Evolutionary conservation across 1,140 invertebrate species (phyloP).

Genomic region (Propsilocerus akamusi): DNA sequence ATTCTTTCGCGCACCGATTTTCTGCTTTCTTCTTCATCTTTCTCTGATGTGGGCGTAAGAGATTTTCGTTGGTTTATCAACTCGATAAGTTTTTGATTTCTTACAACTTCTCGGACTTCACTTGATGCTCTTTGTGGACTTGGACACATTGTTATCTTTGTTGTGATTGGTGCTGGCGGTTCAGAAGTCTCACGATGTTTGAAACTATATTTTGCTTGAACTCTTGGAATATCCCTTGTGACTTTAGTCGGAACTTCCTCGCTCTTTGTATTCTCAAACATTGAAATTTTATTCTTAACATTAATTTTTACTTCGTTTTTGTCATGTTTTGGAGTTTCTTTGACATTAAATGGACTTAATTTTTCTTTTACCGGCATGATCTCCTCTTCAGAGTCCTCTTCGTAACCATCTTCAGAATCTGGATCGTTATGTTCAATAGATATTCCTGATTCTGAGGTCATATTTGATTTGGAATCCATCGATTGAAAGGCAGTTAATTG

Average conservation of each 20-base stretch:
- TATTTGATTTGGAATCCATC: not conserved
- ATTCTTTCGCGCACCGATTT: slow-evolving; percentile 21
- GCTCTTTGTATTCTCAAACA: not conserved
- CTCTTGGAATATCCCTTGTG: not conserved
- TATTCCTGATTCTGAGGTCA: not conserved
- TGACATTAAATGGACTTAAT: not conserved
- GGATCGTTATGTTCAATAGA: not conserved
- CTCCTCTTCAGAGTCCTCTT: not conserved
- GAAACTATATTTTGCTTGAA: not conserved
- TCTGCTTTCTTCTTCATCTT: slow-evolving; percentile 15
- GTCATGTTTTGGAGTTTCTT: not conserved
- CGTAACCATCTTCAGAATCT: not conserved
- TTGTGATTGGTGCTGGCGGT: not conserved
- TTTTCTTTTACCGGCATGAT: not conserved
- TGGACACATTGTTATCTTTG: not conserved
- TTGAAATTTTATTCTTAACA: not conserved
- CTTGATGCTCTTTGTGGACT: not conserved
- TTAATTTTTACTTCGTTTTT: not conserved
- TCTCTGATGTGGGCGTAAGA: slow-evolving; percentile 13
- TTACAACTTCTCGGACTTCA: not conserved
- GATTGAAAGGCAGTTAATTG: not conserved
- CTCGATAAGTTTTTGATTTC: not conserved
- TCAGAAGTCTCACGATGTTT: not conserved
- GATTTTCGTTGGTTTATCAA: not conserved
- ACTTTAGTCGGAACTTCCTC: not conserved